Percentiles rank a stretch among this genome's conserved stretches.
phyloP scores from a whole-genome alignment of 2,113 vertebrate species.

The Pygoscelis antarcticus region DNA sequence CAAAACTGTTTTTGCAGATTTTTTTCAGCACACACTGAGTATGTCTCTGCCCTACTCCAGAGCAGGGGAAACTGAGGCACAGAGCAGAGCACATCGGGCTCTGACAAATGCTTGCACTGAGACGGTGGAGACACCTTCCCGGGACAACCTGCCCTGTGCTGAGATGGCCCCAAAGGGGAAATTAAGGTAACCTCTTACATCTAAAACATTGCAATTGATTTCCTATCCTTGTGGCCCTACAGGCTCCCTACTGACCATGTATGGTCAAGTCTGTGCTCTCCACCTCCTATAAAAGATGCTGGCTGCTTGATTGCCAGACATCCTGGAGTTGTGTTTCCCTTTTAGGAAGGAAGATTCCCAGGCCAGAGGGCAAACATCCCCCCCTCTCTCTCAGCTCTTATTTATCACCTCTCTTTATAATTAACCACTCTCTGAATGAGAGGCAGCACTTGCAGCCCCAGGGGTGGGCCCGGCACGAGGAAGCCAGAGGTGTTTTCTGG shows the following conservation, averaged over 20 bases:
- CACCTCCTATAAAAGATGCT: not conserved
- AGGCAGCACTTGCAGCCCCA: not conserved
- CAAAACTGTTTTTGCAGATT: not conserved
- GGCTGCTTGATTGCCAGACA: not conserved
- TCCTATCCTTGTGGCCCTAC: accelerated
- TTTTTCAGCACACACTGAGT: not conserved
- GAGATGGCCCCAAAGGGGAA: not conserved
- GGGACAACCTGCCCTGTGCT: not conserved
- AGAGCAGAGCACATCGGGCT: not conserved
- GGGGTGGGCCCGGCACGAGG: not conserved
- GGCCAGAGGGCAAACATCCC: not conserved
- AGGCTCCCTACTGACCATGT: not conserved
- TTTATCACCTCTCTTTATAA: not conserved
- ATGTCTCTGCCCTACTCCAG: not conserved
- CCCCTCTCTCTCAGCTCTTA: not conserved
- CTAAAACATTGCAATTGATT: not conserved
- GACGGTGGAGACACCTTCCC: not conserved
- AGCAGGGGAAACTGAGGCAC: constrained; percentile 19
- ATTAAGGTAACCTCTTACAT: not conserved
- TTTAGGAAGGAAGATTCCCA: not conserved
- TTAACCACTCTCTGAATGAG: not conserved
- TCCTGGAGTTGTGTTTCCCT: not conserved
- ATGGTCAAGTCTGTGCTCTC: not conserved
- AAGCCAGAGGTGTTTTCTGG: not conserved
- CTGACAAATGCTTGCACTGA: not conserved